Conservation (phyloP, 2,888 invertebrate genomes). For the Nineta flava region DNA sequence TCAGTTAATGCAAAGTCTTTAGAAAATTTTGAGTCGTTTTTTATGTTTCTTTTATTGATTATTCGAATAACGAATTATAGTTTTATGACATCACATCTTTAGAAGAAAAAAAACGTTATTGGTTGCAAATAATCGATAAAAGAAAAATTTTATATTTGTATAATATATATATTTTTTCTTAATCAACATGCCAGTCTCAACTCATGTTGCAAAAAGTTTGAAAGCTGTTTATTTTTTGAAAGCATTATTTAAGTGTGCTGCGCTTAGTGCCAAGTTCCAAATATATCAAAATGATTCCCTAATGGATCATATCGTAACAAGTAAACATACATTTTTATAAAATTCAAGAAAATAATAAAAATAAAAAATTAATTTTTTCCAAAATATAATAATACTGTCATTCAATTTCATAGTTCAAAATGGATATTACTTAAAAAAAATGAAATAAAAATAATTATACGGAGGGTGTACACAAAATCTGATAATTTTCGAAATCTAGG, state of each 20-base stretch:
- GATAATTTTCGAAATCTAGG: too few species aligned
- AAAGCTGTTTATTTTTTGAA: slow-evolving; percentile 4
- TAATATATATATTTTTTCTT: slow-evolving; percentile 1
- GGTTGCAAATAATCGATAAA: slow-evolving; percentile 3
- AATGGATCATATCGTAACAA: slow-evolving; percentile 1
- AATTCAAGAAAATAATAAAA: neutral
- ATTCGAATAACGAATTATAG: too few species aligned
- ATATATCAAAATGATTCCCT: slow-evolving; percentile 4
- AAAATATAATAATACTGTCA: neutral
- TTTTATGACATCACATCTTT: too few species aligned
- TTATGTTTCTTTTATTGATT: too few species aligned
- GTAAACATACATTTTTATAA: slow-evolving; percentile 5
- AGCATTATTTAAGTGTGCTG: slow-evolving; percentile 5
- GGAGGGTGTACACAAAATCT: too few species aligned
- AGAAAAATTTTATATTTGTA: neutral
- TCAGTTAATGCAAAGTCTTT: neutral
- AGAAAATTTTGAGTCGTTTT: too few species aligned
- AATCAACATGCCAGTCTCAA: neutral
- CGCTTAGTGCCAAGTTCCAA: slow-evolving; percentile 6
- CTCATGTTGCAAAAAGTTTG: slow-evolving; percentile 4
- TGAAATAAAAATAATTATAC: too few species aligned
- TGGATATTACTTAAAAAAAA: too few species aligned
- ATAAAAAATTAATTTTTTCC: slow-evolving; percentile 1
- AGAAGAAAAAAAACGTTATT: neutral
- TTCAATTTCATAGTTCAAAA: neutral